phyloP scores from a whole-genome alignment of 2,888 invertebrate genomes.

The Drosophila melanosoma region DNA sequence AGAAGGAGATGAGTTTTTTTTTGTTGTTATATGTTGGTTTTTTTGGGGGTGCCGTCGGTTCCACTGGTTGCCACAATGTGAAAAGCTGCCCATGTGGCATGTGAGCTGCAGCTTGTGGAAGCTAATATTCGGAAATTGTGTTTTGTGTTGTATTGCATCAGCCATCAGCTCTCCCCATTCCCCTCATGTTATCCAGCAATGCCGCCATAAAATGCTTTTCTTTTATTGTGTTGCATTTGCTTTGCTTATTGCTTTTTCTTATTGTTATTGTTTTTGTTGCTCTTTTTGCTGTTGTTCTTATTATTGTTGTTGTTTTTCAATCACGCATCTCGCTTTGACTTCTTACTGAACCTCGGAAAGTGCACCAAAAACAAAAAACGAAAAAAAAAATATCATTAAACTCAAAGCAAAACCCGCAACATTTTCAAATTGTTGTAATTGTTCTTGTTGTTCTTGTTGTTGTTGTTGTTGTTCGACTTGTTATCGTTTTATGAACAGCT shows the following conservation, averaged over 20 bases:
- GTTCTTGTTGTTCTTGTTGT: conserved; percentile 42
- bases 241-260: conserved; percentile 23
- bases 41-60: not conserved
- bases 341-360: conserved; percentile 60
- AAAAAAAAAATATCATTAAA: conserved; percentile 31
- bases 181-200: not conserved
- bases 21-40: conserved; percentile 22
- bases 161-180: not conserved
- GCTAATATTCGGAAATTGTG: conserved; percentile 55
- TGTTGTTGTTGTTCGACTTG: conserved; percentile 37
- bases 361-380: conserved; percentile 11
- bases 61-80: conserved; percentile 18
- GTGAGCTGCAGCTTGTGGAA: conserved; percentile 12
- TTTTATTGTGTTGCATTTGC: conserved; percentile 52
- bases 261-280: conserved; percentile 3
- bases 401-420: conserved; percentile 64
- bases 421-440: conserved; percentile 54
- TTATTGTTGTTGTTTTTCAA: conserved; percentile 68
- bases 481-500: conserved; percentile 49
- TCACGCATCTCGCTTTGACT: conserved; percentile 78
- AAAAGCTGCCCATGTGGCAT: conserved; percentile 14
- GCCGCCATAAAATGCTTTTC: conserved; percentile 26
- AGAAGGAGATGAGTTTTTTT: conserved; percentile 15
- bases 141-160: conserved; percentile 10
- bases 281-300: conserved; percentile 24